phyloP scores from a whole-genome alignment of 2,888 invertebrate species.

The Prenolepis imparis region DNA sequence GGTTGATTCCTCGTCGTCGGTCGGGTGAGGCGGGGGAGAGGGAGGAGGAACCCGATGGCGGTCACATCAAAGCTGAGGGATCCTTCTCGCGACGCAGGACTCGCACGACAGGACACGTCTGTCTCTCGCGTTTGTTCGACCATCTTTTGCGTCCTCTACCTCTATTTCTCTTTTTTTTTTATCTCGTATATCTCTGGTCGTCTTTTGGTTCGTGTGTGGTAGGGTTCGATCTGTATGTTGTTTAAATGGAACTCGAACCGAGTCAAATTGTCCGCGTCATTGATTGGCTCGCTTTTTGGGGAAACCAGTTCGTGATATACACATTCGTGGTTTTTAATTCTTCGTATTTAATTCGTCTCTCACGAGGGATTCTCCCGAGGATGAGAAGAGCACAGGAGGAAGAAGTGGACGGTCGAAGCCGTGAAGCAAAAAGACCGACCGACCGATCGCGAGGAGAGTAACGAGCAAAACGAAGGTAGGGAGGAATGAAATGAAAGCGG shows the following conservation, averaged over 20 bases:
- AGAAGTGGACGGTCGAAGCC: slow-evolving; percentile 51
- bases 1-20: slow-evolving; percentile 71
- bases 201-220: slow-evolving; percentile 51
- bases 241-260: slow-evolving; percentile 39
- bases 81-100: slow-evolving; percentile 70
- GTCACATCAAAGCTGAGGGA: slow-evolving; percentile 70
- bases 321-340: slow-evolving; percentile 42
- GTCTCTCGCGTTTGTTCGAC: slow-evolving; percentile 61
- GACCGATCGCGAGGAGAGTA: slow-evolving; percentile 24
- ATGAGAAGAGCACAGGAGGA: slow-evolving; percentile 9
- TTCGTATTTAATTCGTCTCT: slow-evolving; percentile 22
- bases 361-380: slow-evolving; percentile 25
- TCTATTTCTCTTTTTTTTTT: slow-evolving; percentile 35
- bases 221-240: background rate
- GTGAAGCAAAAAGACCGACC: slow-evolving; percentile 45
- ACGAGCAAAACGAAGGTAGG: slow-evolving; percentile 44
- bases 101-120: slow-evolving; percentile 73
- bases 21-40: background rate
- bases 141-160: slow-evolving; percentile 42
- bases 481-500: slow-evolving; percentile 41
- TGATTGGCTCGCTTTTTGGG: slow-evolving; percentile 47
- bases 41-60: slow-evolving; percentile 48
- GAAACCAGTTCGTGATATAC: slow-evolving; percentile 41
- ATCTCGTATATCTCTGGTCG: slow-evolving; percentile 62
- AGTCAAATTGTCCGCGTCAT: slow-evolving; percentile 31